Conservation (phyloP, 1,140 invertebrate genomes). For the Ectropis grisescens region DNA sequence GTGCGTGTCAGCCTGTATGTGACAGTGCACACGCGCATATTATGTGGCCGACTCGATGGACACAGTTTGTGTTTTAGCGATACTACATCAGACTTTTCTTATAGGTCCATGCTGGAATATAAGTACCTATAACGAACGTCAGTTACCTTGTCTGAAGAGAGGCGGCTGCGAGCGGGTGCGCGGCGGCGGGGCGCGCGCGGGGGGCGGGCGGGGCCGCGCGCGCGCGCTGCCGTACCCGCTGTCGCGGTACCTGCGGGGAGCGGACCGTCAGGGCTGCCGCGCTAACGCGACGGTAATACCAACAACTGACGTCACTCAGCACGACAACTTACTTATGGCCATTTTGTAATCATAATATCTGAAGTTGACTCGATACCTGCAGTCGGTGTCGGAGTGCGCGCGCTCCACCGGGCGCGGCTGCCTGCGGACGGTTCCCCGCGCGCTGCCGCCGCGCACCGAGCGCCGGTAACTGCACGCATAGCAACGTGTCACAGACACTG, state of each 20-base stretch:
- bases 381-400: conserved; percentile 71
- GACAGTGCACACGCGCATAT: no score
- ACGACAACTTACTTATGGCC: no score
- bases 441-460: conserved; percentile 77
- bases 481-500: background rate
- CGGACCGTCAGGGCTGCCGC: no score
- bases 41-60: no score
- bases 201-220: conserved; percentile 12
- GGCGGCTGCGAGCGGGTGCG: conserved; percentile 38
- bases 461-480: conserved; percentile 51
- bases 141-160: conserved; percentile 12
- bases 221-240: conserved; percentile 46
- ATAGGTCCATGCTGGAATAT: no score
- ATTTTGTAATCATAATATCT: no score
- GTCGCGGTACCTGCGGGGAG: conserved; percentile 46
- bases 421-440: conserved; percentile 73
- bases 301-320: background rate
- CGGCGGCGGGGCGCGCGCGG: conserved; percentile 5
- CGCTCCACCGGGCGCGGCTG: conserved; percentile 39
- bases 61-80: no score
- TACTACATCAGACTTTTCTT: no score
- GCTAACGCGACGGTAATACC: background rate
- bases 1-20: no score
- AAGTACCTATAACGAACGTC: no score
- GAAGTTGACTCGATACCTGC: conserved; percentile 25